Evolutionary conservation across 2,113 vertebrate genomes (phyloP).

Genomic region (Gracilinanus agilis): DNA sequence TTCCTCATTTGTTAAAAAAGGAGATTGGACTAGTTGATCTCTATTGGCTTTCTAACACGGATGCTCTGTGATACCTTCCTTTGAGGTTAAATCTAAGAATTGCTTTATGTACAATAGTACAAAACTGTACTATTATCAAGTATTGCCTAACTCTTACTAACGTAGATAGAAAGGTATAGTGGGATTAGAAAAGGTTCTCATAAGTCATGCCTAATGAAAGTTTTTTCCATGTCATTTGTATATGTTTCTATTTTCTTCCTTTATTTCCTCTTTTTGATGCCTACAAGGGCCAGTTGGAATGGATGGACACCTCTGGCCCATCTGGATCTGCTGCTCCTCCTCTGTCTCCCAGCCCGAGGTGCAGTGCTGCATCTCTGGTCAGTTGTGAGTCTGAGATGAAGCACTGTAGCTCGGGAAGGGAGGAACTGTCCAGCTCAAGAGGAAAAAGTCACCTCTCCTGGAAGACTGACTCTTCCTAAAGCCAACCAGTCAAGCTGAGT

Average conservation of each 20-base stretch:
- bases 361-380: slow-evolving; percentile 99
- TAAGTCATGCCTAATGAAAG: not conserved
- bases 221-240: not conserved
- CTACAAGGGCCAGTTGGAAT: not conserved
- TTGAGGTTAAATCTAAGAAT: not conserved
- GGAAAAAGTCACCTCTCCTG: not conserved
- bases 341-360: slow-evolving; percentile 94
- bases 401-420: slow-evolving; percentile 99
- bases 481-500: not conserved
- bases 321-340: not conserved
- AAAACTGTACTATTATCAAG: not conserved
- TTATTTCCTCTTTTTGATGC: not conserved
- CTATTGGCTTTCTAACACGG: not conserved
- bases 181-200: not conserved
- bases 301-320: not conserved
- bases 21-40: not conserved
- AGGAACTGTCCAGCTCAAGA: slow-evolving; percentile 78
- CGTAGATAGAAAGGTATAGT: not conserved
- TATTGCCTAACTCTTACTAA: not conserved
- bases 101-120: not conserved
- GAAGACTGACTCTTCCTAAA: not conserved
- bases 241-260: not conserved
- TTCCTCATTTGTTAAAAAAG: not conserved
- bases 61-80: not conserved
- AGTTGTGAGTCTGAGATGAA: slow-evolving; percentile 99